Evolutionary conservation across 2,797 vertebrate species (phyloP), one percentile per base, ranked within the genome.

Genomic region (Lutjanus campechanus): DNA sequence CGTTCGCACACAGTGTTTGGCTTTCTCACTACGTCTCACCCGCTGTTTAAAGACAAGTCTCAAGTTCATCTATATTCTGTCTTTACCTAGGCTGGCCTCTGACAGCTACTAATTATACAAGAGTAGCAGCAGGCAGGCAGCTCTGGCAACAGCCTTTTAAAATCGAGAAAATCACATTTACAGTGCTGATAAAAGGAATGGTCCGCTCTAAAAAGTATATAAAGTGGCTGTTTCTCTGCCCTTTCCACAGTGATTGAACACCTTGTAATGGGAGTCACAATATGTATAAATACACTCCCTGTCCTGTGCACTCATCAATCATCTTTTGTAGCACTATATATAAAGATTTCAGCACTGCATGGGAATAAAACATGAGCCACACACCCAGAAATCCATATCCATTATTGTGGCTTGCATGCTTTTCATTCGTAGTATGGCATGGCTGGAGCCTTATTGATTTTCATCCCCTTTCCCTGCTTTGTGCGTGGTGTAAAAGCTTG

Each of bases 351-450:
- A 86, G 64, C 49, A 3, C 65, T 59, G 64, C 76, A 76, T 53
- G 60, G 50, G 82, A 88, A 88, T 92, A 91, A 92, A 93, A 89
- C 90, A 91, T 81, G 81, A 93, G 78, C 62, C 65, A 46, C 55
- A 79, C 81, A 81, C 46, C 59, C 73, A 86, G 66, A 92, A 93
- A 95, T 95, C 93, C 77, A 95, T 94, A 91, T 66, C 89, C 86
- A 93, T 94, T 94, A 92, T 92, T 53, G 36, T 84, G 73, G 81
- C 72, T 58, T 77, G 90, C 88, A 66, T 88, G 90, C 87, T 92
- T 92, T 93, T 92, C 88, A 93, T 91, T 91, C 90, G 81, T 83
- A 82, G 73, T 19, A 44, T 17, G 50, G 53, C 13, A 8, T 72
- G 58, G 77, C 82, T 64, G 68, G 66, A 89, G 66, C 64, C 43